phyloP scores from a whole-genome alignment of 2,113 vertebrate species.

The Sisor rabdophorus region DNA sequence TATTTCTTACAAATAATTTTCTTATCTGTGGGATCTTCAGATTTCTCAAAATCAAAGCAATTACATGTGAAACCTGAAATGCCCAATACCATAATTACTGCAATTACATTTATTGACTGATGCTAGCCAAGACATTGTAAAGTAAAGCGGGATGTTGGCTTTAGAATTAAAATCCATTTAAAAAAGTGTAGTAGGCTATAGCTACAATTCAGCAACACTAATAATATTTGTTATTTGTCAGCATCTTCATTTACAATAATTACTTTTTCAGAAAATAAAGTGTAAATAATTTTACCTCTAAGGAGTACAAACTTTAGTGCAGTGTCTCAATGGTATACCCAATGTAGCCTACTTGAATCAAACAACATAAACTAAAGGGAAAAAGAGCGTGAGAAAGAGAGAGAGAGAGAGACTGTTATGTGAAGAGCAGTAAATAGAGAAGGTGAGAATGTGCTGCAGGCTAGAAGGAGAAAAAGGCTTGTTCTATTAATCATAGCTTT shows the following conservation, averaged over 20 bases:
- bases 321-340: slow-evolving; percentile 11
- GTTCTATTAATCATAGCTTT: slow-evolving; percentile 72
- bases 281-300: slow-evolving; percentile 26
- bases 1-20: not conserved
- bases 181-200: not conserved
- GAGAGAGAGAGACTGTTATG: slow-evolving; percentile 52
- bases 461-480: slow-evolving; percentile 53
- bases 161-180: not conserved
- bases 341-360: slow-evolving; percentile 4
- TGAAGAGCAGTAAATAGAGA: slow-evolving; percentile 57
- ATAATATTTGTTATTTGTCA: slow-evolving; percentile 8
- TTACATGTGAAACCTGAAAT: slow-evolving; percentile 3
- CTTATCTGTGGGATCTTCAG: not conserved
- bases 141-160: not conserved
- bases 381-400: slow-evolving; percentile 35
- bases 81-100: not conserved
- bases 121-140: slow-evolving; percentile 7
- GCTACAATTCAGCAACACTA: not conserved
- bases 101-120: not conserved
- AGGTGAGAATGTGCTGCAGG: slow-evolving; percentile 63
- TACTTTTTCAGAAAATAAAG: not conserved
- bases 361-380: not conserved
- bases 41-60: not conserved
- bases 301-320: slow-evolving; percentile 13
- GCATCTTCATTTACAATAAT: slow-evolving; percentile 19